Percentiles rank a stretch among this genome's conserved stretches.
Conservation (phyloP, 2,888 invertebrate genomes). For the Lamellibrachia columna region DNA sequence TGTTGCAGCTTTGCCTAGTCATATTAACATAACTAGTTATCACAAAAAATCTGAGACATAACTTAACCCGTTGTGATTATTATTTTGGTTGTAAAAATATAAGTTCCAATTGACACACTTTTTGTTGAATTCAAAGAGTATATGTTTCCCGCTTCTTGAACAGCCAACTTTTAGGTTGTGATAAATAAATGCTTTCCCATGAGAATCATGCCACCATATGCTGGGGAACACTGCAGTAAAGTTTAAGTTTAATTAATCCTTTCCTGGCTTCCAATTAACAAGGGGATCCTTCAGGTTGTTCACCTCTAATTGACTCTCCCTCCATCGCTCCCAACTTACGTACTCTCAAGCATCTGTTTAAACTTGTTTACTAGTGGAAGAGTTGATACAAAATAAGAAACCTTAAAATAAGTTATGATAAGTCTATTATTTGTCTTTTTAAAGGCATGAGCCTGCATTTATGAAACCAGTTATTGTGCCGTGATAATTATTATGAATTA, state of each 20-base stretch:
- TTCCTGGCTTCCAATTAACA: neutral
- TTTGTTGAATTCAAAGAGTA: neutral
- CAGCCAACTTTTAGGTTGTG: neutral
- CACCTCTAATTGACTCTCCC: neutral
- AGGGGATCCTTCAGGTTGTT: neutral
- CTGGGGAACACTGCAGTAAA: slow-evolving; percentile 16
- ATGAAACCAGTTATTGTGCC: no score
- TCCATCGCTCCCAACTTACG: neutral
- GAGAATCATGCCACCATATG: neutral
- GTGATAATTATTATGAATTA: no score
- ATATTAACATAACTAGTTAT: neutral
- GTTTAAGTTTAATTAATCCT: neutral
- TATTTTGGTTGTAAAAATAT: neutral
- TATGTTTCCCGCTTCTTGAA: neutral
- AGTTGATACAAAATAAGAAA: no score
- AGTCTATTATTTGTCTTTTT: no score
- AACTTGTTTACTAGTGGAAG: no score
- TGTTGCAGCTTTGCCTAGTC: neutral
- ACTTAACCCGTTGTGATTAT: neutral
- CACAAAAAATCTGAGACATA: neutral
- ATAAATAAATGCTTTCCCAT: neutral
- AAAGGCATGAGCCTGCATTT: no score
- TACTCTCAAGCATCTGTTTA: neutral
- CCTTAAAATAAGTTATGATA: no score
- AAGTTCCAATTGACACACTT: neutral